Conservation (phyloP, 2,888 invertebrate species). For the Pollenia amentaria region DNA sequence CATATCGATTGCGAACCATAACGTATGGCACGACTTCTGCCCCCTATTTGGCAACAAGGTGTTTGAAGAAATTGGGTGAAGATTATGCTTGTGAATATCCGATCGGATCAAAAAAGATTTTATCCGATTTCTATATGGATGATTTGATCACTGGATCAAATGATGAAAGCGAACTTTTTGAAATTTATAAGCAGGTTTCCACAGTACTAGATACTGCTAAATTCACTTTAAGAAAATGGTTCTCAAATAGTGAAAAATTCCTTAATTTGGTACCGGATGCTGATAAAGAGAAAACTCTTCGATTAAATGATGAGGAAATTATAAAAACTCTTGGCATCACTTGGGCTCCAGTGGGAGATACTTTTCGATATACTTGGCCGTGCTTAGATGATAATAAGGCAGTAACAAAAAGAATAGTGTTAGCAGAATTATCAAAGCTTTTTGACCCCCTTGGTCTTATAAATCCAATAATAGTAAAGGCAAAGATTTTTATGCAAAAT, state of each 20-base stretch:
- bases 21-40: slow-evolving; percentile 69
- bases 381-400: no score
- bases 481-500: slow-evolving; percentile 65
- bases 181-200: slow-evolving; percentile 57
- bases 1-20: slow-evolving; percentile 49
- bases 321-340: slow-evolving; percentile 64
- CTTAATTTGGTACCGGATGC: slow-evolving; percentile 21
- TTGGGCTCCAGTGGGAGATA: slow-evolving; percentile 58
- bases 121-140: no score
- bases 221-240: slow-evolving; percentile 71
- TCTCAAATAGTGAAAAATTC: slow-evolving; percentile 60
- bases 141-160: slow-evolving; percentile 73
- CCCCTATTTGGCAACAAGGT: slow-evolving; percentile 74
- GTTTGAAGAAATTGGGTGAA: slow-evolving; percentile 68
- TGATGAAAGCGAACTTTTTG: slow-evolving; percentile 55
- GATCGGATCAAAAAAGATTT: no score
- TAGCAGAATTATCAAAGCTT: slow-evolving; percentile 46
- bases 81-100: no score
- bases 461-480: slow-evolving; percentile 42
- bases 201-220: slow-evolving; percentile 42
- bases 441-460: slow-evolving; percentile 64
- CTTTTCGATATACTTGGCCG: slow-evolving; percentile 47
- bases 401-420: slow-evolving; percentile 55
- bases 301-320: slow-evolving; percentile 54
- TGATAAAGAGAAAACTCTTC: slow-evolving; percentile 45